Evolutionary conservation across 2,888 invertebrate species (phyloP).

Genomic region (Isotomurus palustris): DNA sequence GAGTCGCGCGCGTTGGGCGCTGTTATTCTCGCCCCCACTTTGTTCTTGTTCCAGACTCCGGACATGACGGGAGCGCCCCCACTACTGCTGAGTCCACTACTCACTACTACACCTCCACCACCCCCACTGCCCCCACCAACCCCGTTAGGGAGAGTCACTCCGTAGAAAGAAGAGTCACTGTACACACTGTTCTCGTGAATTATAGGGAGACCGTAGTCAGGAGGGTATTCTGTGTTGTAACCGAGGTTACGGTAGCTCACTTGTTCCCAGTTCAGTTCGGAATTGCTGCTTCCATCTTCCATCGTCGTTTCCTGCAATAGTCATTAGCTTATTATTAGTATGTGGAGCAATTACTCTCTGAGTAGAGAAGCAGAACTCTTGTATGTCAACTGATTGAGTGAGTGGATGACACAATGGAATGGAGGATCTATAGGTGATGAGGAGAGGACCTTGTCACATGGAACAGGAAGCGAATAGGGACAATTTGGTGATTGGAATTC

Average conservation of each 20-base stretch:
- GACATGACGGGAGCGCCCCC: constrained; percentile 72
- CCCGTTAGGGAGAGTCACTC: constrained; percentile 1
- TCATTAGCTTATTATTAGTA: too few species aligned
- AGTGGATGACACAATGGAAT: too few species aligned
- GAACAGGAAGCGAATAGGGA: too few species aligned
- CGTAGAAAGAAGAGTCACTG: constrained; percentile 44
- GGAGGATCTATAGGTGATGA: too few species aligned
- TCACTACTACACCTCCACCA: constrained; percentile 2
- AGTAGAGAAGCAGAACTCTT: too few species aligned
- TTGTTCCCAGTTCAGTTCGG: constrained; percentile 46
- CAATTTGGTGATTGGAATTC: too few species aligned
- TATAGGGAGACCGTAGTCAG: constrained; percentile 74
- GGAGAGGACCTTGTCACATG: too few species aligned
- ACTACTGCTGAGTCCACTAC: constrained; percentile 64
- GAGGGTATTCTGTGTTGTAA: constrained; percentile 59
- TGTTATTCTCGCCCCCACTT: constrained; percentile 55
- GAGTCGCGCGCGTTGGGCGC: constrained; percentile 61
- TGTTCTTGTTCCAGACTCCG: constrained; percentile 77
- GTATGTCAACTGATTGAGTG: too few species aligned
- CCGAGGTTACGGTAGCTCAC: constrained; percentile 46
- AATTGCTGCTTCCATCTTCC: constrained; percentile 46
- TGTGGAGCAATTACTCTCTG: too few species aligned
- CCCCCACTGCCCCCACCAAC: neutral
- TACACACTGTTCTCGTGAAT: constrained; percentile 46
- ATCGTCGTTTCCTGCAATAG: constrained; percentile 38